Base-by-base conservation (phyloP, 2,888 invertebrate genomes). In the Entomobrya proxima region DNA sequence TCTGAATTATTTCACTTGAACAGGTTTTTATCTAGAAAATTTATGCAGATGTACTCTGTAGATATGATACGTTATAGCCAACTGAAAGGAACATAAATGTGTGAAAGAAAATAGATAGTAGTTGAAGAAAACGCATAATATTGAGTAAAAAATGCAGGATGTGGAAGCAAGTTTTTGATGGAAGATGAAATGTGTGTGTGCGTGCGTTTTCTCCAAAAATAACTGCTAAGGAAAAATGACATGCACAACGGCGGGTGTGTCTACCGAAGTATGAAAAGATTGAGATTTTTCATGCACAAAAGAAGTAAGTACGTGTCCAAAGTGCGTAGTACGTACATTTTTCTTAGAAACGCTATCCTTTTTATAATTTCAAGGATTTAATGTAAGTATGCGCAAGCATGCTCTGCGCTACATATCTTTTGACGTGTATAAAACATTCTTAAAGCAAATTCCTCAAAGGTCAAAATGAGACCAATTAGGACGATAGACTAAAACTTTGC, bases 401-500 rank as follows among this genome's bases (percentile, higher is more conserved):
- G 32, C 13, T 13, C 21, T 30, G 58, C 27, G 15, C 1, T 44
- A 44, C 18, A 18, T 50, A 50, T 13, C 50, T 1, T 55, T 21
- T 58, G 27, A 2, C 2, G 13, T 32, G 1, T 67, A 9, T 67
- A 40, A 67, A 40, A 6, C 32, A 3, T 37, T 40, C 67, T 40
- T 67, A 21, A 15, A 44, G 27, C 1, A 27, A 55, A 69, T 35
- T 35, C 67, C 69, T 40, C 74, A 81, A 81, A 74, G 82, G 75
- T 75, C 82, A 82, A 61, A 82, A 82, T 82, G 82, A 82, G 75
- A 64, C 75, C 82, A 82, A 74, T 75, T 75, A 75, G 75, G 7
- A 27, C 18, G 75, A 75, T 61, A 64, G 44, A 82, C 75, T 61
- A 82, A 75, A 82, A 74, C 75, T 82, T 82, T 61, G 24, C 21